These are phyloP conservation scores for Noctua pronuba DNA, from an alignment of 2,888 invertebrate genomes.

Conservation along the genomic window DNA sequence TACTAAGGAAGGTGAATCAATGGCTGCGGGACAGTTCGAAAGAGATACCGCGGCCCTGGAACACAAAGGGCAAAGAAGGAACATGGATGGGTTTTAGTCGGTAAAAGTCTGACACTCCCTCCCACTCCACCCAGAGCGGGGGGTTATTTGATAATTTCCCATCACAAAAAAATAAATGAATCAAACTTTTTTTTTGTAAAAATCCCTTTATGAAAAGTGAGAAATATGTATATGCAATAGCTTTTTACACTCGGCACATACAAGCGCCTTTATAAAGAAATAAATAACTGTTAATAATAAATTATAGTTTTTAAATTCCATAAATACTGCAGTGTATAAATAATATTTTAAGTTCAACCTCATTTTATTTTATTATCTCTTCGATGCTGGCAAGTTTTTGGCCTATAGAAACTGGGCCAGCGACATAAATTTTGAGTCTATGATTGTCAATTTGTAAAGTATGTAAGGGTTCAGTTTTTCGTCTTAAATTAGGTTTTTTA, in stretches of 20 bases:
- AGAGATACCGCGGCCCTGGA: too few relatives aligned
- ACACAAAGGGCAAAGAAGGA: too few relatives aligned
- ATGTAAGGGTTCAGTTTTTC: constrained; percentile 20
- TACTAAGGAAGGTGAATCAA: not conserved
- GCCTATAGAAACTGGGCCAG: not conserved
- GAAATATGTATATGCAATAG: not conserved
- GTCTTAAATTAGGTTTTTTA: not conserved
- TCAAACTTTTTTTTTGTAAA: not conserved
- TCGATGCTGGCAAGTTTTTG: not conserved
- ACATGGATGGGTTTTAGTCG: too few relatives aligned
- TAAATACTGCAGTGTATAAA: not conserved
- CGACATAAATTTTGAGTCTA: not conserved
- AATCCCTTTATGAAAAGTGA: not conserved
- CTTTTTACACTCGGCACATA: not conserved
- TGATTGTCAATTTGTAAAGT: constrained; percentile 30
- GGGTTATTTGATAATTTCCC: too few relatives aligned
- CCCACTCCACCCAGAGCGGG: too few relatives aligned
- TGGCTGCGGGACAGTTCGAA: too few relatives aligned
- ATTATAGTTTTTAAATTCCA: not conserved
- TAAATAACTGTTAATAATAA: not conserved
- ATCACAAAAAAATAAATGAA: too few relatives aligned
- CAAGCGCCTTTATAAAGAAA: not conserved
- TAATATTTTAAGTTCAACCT: not conserved
- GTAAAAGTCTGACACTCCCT: too few relatives aligned
- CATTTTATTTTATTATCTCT: not conserved